These are phyloP conservation scores for Myotis pilosus DNA, from an alignment of 2,797 vertebrate genomes.

Conservation along the genomic window DNA sequence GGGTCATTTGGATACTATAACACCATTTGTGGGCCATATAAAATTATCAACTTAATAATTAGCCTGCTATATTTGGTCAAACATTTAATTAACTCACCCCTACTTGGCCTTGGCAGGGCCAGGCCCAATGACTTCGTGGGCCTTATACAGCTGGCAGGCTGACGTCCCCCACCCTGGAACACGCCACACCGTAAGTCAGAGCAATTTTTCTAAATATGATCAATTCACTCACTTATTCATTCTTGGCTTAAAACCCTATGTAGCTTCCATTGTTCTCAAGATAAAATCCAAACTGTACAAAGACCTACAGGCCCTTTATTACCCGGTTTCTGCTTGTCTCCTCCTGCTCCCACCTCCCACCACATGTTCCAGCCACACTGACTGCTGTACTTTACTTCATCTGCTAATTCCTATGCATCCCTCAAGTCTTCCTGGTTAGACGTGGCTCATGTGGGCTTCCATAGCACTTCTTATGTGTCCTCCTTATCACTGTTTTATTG, in stretches of 20 bases:
- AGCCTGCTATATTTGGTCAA: too few relatives aligned
- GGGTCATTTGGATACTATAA: too few relatives aligned
- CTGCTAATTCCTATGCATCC: not conserved
- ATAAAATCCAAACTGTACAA: not conserved
- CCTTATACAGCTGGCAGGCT: too few relatives aligned
- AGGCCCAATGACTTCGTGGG: too few relatives aligned
- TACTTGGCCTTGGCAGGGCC: too few relatives aligned
- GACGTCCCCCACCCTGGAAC: too few relatives aligned
- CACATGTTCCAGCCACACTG: not conserved
- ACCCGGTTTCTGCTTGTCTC: not conserved
- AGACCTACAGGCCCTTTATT: not conserved
- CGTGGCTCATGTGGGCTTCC: fast-evolving
- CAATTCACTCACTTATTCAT: not conserved
- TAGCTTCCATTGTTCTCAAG: not conserved
- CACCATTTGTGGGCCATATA: too few relatives aligned
- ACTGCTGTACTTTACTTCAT: not conserved
- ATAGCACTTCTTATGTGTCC: not conserved
- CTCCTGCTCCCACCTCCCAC: not conserved
- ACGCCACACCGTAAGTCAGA: not conserved
- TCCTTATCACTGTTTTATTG: too few relatives aligned
- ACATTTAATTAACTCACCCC: too few relatives aligned
- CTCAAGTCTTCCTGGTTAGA: not conserved
- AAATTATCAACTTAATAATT: too few relatives aligned
- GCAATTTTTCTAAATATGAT: not conserved
- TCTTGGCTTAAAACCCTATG: not conserved